Evolutionary conservation across 2,113 vertebrate species (phyloP), one percentile per base, ranked within the genome.

Genomic region (Triplophysa siluroides): DNA sequence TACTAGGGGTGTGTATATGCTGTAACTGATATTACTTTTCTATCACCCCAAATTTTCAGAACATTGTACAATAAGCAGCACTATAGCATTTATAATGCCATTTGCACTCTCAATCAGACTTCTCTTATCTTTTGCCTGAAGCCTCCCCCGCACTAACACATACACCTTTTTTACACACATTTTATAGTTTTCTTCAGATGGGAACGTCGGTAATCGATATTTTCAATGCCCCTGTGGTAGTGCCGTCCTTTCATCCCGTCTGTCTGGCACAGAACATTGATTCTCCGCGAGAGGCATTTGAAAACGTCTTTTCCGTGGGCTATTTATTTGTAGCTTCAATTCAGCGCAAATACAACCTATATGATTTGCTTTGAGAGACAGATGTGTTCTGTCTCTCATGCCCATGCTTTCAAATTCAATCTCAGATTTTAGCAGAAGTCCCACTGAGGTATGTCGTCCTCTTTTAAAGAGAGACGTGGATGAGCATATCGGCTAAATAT

Each of bases 291-390:
- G 80, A 84, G 82, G 81, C 78, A 81, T 87, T 90, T 84, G 82
- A 85, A 61, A 78, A 54, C 52, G 38, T 69, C 81, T 88, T 79
- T 82, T 85, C 85, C 80, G 80, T 80, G 56, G 89, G 84, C 79
- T 85, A 74, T 88, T 91, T 91, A 90, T 89, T 91, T 90, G 88
- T 90, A 91, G 83, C 84, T 64, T 81, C 58, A 83, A 81, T 78
- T 86, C 78, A 75, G 76, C 82, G 80, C 80, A 86, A 85, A 80
- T 83, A 73, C 68, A 84, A 81, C 60, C 72, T 67, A 61, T 50
- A 82, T 82, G 76, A 73, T 56, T 56, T 38, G 19, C 69, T 72
- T 26, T 7, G 11, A 10, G 29, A 26, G 13, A 26, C 54, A 56
- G 50, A 72, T 19, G 69, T 56, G 69, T 56, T 23, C 54, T 43